Evolutionary conservation across 2,797 vertebrate genomes (phyloP).

Genomic region (Propithecus deckenii): DNA sequence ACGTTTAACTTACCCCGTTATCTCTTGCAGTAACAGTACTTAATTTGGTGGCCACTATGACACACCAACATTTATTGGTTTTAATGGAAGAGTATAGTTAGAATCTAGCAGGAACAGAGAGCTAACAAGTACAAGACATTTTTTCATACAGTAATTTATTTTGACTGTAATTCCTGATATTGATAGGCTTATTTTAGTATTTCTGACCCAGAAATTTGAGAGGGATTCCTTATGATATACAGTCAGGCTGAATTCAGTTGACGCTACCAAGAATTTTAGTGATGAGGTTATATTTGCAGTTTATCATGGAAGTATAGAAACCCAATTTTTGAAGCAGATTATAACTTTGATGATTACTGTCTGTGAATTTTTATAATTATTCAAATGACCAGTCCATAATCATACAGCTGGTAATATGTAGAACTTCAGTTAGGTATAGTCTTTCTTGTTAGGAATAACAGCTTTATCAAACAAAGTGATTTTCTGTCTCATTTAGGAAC

Average conservation of each 20-base stretch:
- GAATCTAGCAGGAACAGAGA: background rate
- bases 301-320: background rate
- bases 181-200: background rate
- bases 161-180: background rate
- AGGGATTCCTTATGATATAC: background rate
- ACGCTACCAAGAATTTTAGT: background rate
- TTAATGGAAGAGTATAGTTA: background rate
- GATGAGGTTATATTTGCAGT: background rate
- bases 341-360: background rate
- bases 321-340: slow-evolving; percentile 13
- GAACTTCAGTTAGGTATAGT: background rate
- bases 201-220: background rate
- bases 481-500: slow-evolving; percentile 1
- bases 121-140: background rate
- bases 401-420: background rate
- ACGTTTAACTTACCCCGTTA: background rate
- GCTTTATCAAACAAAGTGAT: background rate
- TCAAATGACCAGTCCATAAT: background rate
- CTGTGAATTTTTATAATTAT: background rate
- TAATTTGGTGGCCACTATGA: background rate
- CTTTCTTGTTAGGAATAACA: background rate
- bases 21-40: background rate
- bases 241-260: background rate
- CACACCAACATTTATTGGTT: background rate
- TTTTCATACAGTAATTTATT: background rate